Conservation (phyloP, 2,797 vertebrate genomes). For the Gallirallus australis region DNA sequence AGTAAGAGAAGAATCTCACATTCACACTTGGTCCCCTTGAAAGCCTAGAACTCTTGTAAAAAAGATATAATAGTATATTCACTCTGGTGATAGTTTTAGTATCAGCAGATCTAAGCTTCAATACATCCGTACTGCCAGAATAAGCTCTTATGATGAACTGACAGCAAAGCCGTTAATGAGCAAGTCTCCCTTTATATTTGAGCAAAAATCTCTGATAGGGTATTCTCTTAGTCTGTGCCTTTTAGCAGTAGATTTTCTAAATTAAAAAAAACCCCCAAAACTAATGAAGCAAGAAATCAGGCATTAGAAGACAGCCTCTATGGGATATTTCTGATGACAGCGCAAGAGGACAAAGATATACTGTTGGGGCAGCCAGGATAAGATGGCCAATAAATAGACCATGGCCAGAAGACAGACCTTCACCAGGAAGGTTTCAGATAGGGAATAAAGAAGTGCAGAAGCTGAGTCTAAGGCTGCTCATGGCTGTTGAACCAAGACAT, state of each 20-base stretch:
- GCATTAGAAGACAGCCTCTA: not conserved
- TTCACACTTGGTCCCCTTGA: not conserved
- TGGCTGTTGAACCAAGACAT: not conserved
- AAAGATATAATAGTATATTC: not conserved
- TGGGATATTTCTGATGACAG: not conserved
- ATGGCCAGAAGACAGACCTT: not conserved
- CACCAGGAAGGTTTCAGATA: not conserved
- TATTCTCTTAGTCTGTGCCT: too few species aligned
- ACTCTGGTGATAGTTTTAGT: not conserved
- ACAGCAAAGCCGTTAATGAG: not conserved
- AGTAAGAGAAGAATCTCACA: not conserved
- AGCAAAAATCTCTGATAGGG: not conserved
- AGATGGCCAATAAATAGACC: not conserved
- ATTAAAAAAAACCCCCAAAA: too few species aligned
- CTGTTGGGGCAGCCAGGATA: not conserved
- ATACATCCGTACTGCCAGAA: not conserved
- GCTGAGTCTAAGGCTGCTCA: not conserved
- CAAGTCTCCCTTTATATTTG: not conserved
- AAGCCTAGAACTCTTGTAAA: not conserved
- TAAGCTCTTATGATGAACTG: not conserved
- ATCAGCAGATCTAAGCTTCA: not conserved
- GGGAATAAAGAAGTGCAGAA: not conserved
- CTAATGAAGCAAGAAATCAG: not conserved
- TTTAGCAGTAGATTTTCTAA: too few species aligned
- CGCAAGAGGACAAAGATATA: not conserved